A percentile compares a stretch with the other conserved stretches of the same genome.
Conservation (phyloP, 2,888 invertebrate genomes). For the Molorchus minor region DNA sequence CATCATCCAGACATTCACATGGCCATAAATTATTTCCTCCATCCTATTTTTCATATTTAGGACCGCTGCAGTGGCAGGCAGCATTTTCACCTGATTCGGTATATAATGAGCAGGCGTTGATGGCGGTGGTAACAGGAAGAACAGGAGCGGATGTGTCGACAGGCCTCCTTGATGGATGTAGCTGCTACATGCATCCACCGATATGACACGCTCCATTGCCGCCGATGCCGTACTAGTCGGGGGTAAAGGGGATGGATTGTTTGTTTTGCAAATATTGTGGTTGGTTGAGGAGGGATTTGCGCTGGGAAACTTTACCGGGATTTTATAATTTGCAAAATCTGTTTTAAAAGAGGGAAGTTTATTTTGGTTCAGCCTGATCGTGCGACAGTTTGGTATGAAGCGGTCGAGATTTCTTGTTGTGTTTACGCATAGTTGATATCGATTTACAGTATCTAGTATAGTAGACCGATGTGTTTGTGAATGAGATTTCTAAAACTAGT, state of each 20-base stretch:
- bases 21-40: no score
- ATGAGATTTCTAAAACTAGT: no score
- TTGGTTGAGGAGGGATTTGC: background rate
- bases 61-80: background rate
- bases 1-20: no score
- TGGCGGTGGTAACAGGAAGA: conserved; percentile 31
- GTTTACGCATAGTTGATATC: no score
- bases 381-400: no score
- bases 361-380: no score
- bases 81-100: conserved; percentile 29
- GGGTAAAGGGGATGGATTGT: conserved; percentile 10
- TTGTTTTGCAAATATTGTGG: background rate
- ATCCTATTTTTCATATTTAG: no score
- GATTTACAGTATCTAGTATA: no score
- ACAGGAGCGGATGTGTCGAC: conserved; percentile 39
- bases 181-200: conserved; percentile 25
- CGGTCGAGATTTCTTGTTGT: no score
- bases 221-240: conserved; percentile 1
- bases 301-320: background rate
- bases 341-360: background rate
- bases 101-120: conserved; percentile 29
- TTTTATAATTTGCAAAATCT: background rate
- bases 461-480: no score
- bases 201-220: conserved; percentile 2
- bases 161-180: conserved; percentile 39